These are phyloP conservation scores for Orius insidiosus DNA, from an alignment of 1,140 invertebrate genomes.

Conservation along the genomic window DNA sequence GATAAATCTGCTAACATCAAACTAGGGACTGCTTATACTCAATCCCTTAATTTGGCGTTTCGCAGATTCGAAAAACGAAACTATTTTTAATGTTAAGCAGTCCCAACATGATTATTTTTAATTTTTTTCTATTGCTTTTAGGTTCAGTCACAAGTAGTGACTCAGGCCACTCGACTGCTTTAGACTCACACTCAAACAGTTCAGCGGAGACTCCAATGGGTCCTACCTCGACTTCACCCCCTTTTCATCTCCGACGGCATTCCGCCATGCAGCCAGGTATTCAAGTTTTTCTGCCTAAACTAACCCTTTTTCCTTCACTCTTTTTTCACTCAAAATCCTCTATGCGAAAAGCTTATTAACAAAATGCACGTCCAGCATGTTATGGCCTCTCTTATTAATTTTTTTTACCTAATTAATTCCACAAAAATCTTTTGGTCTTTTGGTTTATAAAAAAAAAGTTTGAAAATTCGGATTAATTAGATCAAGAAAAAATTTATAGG, in stretches of 20 bases:
- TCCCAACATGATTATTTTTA: background rate
- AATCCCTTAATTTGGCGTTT: no score
- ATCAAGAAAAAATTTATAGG: conserved; percentile 16
- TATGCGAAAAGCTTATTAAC: background rate
- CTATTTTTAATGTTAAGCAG: no score
- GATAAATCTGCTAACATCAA: no score
- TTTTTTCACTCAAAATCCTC: conserved; percentile 3
- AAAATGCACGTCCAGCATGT: background rate
- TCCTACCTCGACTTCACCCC: conserved; percentile 24
- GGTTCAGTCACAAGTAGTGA: conserved; percentile 71
- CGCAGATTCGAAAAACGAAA: no score
- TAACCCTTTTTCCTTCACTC: background rate
- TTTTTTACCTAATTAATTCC: conserved; percentile 4
- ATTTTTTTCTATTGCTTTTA: conserved; percentile 24
- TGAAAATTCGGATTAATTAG: conserved; percentile 11
- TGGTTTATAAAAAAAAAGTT: conserved; percentile 25
- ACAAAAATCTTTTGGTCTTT: background rate
- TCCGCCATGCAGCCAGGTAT: conserved; percentile 30
- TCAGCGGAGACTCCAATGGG: conserved; percentile 34
- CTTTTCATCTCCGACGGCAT: conserved; percentile 29
- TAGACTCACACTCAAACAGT: conserved; percentile 48
- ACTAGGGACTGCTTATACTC: no score
- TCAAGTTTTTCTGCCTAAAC: no score
- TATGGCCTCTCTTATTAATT: background rate
- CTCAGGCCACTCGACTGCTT: conserved; percentile 66